phyloP scores from a whole-genome alignment of 2,888 invertebrate species.

The Phlogophora meticulosa region DNA sequence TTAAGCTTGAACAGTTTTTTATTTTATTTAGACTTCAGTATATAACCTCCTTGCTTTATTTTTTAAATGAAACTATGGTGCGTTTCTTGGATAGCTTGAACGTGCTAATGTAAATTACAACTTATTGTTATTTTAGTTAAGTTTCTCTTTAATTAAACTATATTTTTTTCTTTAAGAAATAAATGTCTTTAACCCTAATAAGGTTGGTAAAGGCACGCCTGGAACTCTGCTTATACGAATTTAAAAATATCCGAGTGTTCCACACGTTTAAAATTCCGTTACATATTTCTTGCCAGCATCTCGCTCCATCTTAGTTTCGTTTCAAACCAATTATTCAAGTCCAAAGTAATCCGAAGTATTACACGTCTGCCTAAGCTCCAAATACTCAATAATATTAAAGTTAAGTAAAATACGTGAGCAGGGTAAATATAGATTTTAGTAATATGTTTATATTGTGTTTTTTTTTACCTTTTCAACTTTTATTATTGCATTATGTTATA shows the following conservation, averaged over 20 bases:
- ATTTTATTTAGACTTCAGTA: too few species aligned
- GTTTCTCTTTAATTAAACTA: too few species aligned
- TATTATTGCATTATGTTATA: too few species aligned
- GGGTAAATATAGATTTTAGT: neutral
- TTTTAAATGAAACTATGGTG: too few species aligned
- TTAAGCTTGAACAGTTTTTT: too few species aligned
- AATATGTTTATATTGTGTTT: neutral
- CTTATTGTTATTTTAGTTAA: too few species aligned
- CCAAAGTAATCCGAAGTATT: slow-evolving; percentile 36
- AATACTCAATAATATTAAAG: slow-evolving; percentile 17
- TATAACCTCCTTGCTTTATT: too few species aligned
- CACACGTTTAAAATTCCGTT: slow-evolving; percentile 34
- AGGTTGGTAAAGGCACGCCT: neutral
- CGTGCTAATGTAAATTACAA: too few species aligned
- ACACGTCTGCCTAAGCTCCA: slow-evolving; percentile 12
- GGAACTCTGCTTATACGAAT: neutral
- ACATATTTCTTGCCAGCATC: slow-evolving; percentile 33
- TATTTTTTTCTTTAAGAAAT: too few species aligned
- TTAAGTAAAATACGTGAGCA: slow-evolving; percentile 20
- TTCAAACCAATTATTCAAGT: slow-evolving; percentile 46
- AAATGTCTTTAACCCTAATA: too few species aligned
- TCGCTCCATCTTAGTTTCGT: slow-evolving; percentile 45
- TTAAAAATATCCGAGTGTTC: slow-evolving; percentile 4
- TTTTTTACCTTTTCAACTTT: slow-evolving; percentile 3
- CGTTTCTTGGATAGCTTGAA: too few species aligned